Base-by-base conservation (phyloP, 2,888 invertebrate species). In the Scaptomyza reducta region DNA sequence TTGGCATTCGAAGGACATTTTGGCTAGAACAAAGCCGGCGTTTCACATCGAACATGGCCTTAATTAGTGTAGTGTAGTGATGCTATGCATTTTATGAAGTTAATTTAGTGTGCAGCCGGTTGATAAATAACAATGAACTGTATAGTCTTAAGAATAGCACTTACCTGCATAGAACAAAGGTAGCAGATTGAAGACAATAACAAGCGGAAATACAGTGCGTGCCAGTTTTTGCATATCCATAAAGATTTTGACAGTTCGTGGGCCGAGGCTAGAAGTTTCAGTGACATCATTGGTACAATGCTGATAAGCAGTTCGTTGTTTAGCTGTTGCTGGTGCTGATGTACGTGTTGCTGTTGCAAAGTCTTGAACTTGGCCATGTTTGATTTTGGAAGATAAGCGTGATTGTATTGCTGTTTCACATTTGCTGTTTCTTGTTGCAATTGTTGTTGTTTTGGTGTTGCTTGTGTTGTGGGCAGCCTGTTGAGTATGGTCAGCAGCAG, bases 101-200 rank as follows among this genome's bases (percentile, higher is more conserved):
- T 70, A 63, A 69, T 74, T 63, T 51, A 58, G 50, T 50, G 70
- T 51, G 14, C 49, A 42, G 56, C 46, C 63, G 40, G 27, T 22
- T 27, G 69, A 57, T 66, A 70, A 27, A 25, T 10, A 54, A 41
- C 51, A 57, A 40, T 25, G 38, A 27, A 22, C 18, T 46, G 5
- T n/a, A n/a, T 0, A n/a, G n/a, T 35, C 16, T 13, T 5, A 14
- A 22, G 25, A 10, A 29, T 25, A 22, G 6, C 40, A 90, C 92
- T 91, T 57, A 92, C 92, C 92, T 91, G 92, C 92, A 90, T 90
- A 91, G 75, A 92, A 91, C 69, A 91, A 81, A 79, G 92, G 92
- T 88, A 92, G 87, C 90, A 92, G 90, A 86, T 92, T 91, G 80
- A 92, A 90, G 79, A 92, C 90, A 88, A 92, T 89, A 83, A 92